Base-by-base conservation (phyloP, 2,113 vertebrate species). In the Strigops habroptila region DNA sequence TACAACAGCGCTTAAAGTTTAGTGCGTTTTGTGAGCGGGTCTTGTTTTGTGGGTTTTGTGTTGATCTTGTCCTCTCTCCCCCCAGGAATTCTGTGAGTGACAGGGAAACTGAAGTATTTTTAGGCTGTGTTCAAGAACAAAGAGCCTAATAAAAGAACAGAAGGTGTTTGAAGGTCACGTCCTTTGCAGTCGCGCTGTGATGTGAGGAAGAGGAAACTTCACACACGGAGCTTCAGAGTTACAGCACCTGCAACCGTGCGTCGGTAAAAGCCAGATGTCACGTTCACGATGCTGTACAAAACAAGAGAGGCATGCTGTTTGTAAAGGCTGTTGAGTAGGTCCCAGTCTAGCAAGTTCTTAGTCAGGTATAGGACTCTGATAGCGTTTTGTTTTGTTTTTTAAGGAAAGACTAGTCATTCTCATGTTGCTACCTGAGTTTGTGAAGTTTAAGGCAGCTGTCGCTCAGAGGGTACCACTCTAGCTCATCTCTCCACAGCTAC, bases 101-200 rank as follows among this genome's bases (percentile, higher is more conserved):
- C 14, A 4, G 18, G 28, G 55, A n/a, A 39, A 12, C 23, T 23
- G 3, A 79, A 48, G 17, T 7, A 5, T 14, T 3, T 0, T 8
- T 6, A 15, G 33, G 44, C 25, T 5, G 46, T 6, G 27, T 12
- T 14, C 12, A n/a, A n/a, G n/a, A n/a, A n/a, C n/a, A n/a, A n/a
- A n/a, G n/a, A n/a, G n/a, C n/a, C n/a, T n/a, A n/a, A n/a, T n/a
- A n/a, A 1, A 4, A 6, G 19, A 14, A 4, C 7, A 12, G 17
- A 22, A 41, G 18, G 23, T 2, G 16, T 7, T 6, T 9, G 35
- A 44, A 44, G 41, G 23, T 37, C 27, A 7, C 2, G 3, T 10
- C 81, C 33, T 33, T 22, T 0, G 12, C 28, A 8, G 43, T 30
- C 25, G 12, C 1, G 0, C 5, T 1, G 14, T 11, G 31, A 5